phyloP scores from a whole-genome alignment of 2,797 vertebrate species.

The Threskiornis aethiopicus region DNA sequence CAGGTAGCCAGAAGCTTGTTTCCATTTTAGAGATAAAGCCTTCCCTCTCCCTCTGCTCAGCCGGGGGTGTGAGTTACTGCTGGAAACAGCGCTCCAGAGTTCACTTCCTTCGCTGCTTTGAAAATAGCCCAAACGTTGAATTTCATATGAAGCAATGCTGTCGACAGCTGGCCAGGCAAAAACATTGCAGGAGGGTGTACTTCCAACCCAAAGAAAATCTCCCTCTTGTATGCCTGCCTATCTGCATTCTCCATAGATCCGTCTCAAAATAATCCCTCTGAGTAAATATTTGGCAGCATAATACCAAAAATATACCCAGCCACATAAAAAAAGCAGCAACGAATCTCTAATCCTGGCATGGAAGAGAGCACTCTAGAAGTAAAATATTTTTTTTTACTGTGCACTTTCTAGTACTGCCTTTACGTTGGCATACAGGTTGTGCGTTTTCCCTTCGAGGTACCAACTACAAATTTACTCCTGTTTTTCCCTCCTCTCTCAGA shows the following conservation, averaged over 20 bases:
- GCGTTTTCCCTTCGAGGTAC: not conserved
- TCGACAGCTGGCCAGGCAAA: constrained; percentile 48
- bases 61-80: not conserved
- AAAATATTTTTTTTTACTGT: not conserved
- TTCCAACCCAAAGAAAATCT: not conserved
- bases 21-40: not conserved
- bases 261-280: not conserved
- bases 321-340: not conserved
- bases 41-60: not conserved
- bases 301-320: not conserved
- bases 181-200: constrained; percentile 19
- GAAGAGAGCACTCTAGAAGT: not conserved
- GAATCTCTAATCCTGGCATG: not conserved
- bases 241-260: not conserved
- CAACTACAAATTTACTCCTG: not conserved
- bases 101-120: not conserved
- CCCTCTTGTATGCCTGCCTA: not conserved
- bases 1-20: not conserved
- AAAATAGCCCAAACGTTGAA: not conserved
- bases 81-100: not conserved
- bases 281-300: not conserved
- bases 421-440: not conserved
- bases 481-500: not conserved
- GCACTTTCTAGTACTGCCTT: not conserved
- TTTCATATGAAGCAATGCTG: constrained; percentile 53